Evolutionary conservation across 2,797 vertebrate species (phyloP).

Genomic region (Myotis planiceps): DNA sequence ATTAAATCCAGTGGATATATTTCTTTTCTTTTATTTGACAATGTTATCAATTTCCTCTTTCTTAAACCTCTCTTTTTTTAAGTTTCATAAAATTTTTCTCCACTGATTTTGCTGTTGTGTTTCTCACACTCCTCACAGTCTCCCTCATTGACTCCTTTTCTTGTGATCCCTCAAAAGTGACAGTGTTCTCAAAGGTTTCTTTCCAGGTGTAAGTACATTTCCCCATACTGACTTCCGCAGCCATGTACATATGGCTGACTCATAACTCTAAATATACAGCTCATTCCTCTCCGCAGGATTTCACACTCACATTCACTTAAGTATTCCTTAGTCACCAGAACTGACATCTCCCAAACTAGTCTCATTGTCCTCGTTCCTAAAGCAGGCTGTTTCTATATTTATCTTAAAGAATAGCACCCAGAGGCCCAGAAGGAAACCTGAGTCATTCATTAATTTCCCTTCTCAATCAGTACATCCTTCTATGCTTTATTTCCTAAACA

Average conservation of each 20-base stretch:
- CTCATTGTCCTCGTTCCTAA: neutral
- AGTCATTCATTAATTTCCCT: neutral
- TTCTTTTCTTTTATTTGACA: neutral
- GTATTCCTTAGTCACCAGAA: neutral
- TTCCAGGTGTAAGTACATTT: neutral
- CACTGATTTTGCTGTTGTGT: neutral
- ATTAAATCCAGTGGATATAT: neutral
- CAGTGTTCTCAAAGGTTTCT: neutral
- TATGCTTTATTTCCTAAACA: neutral
- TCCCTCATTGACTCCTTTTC: neutral
- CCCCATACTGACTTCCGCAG: neutral
- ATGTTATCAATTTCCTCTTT: neutral
- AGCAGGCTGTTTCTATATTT: neutral
- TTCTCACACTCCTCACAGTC: neutral
- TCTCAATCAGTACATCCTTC: neutral
- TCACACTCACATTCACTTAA: neutral
- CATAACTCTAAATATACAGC: neutral
- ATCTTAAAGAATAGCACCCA: neutral
- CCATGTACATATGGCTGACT: neutral
- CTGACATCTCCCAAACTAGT: neutral
- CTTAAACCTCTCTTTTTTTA: neutral
- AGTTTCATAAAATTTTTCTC: neutral
- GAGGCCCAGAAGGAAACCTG: neutral
- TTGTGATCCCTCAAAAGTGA: neutral
- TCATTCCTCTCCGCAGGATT: neutral